Evolutionary conservation across 92 coral and sea anemone genomes (phyloP), one percentile per base, ranked within the genome.

Genomic region (Heliopora coerulea): DNA sequence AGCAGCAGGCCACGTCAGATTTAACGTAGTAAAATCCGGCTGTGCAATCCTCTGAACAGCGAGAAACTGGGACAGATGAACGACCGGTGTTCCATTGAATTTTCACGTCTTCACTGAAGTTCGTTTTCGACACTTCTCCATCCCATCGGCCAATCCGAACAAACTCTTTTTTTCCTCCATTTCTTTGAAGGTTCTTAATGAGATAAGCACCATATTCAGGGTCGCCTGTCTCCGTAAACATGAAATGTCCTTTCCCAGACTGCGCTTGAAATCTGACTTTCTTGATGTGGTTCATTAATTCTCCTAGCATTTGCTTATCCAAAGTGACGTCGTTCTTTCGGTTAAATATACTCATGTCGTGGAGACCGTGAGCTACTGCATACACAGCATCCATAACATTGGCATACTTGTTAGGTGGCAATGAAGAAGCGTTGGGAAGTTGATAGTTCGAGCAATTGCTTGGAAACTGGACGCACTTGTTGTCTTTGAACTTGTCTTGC

Each of bases 351-450:
- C 80, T 42, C 19, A 93, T 72, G 30, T 79, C 78, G 8, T 85
- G 78, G 18, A 93, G 80, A 0, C 88, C 92, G 33, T 81, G 42
- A 7, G 84, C 95, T 0, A 89, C 88, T 0, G 98, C 89, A 52
- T 93, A 85, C 0, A 93, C 86, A 3, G 98, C 98, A 68, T 93
- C 96, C 96, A 93, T 93, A 31, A 93, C 98, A 54, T 93, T 90
- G 46, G 96, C 89, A 81, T 90, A 93, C 48, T 93, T 93, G 68
- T 93, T 93, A 15, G 95, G 84, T 11, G 98, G 98, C 49, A 93
- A 61, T 25, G 25, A 42, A 49, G 50, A 50, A 29, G 95, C 86
- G 12, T 77, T 86, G 42, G 98, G 98, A 21, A 72, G 40, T 0
- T 85, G 88, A 40, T 83, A 68, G 19, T 54, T 48, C 56, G 62